Evolutionary conservation across 30 jellyfish, hydroid and myxozoan genomes (phyloP), one percentile per base, ranked within the genome.

Genomic region (Aurelia coerulea): DNA sequence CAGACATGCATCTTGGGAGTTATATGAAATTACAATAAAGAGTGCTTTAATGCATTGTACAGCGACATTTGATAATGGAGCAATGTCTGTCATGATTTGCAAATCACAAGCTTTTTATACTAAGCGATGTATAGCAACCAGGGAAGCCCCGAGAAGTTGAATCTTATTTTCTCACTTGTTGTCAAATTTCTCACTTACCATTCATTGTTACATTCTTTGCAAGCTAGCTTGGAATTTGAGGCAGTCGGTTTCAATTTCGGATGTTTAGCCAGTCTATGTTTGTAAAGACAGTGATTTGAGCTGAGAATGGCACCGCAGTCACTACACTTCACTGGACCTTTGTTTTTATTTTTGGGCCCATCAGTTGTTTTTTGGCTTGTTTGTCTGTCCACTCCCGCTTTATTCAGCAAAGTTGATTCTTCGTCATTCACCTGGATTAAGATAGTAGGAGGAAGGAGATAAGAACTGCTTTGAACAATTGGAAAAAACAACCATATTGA

Each of bases 281-380:
- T 70, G 80, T 70, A 70, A 23, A 39, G 62, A 39, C 80, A 70
- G 64, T 70, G 80, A 1, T 15, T 49, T 33, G 80, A 70, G 51
- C 80, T 70, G 62, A 70, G 51, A 18, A 49, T 70, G 34, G 59
- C 60, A 18, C 80, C 80, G 10, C 80, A 70, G 62, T 70, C 80
- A 70, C 51, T 39, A 10, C 80, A 23, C 34, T 65, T 51, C 42
- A 15, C 76, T 2, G 42, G 42, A 18, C 76, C 42, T 34, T 65
- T 65, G n/a, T 65, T 65, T 65, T 6, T 65, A 65, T 65, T 37
- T 39, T 70, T 70, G 3, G 80, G 34, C 62, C 2, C 29, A 58
- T 58, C 67, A n/a, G 67, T 58, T 58, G 67, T 58, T 58, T 58
- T 58, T 5, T 1, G 67, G 67, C 67, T 7, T 58, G 67, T 58